Evolutionary conservation across 2,113 vertebrate genomes (phyloP).

Genomic region (Cichladusa arquata): DNA sequence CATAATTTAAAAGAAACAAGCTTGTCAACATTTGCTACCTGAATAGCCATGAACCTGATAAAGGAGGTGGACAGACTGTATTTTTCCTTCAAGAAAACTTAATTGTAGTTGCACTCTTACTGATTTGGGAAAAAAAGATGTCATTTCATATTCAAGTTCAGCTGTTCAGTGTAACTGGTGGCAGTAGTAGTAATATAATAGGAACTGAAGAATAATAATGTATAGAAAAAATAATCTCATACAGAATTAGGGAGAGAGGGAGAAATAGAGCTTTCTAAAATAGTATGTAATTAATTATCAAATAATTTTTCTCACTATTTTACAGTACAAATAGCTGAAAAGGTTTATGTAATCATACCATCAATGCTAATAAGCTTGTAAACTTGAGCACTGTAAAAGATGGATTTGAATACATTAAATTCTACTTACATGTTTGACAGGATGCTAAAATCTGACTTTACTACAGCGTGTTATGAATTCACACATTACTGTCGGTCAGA

Average conservation of each 20-base stretch:
- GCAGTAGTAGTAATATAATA: not conserved
- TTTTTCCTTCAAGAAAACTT: constrained; percentile 1
- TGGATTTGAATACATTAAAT: constrained; percentile 58
- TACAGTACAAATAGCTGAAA: not conserved
- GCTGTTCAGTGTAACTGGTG: not conserved
- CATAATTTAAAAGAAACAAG: not conserved
- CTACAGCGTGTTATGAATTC: constrained; percentile 51
- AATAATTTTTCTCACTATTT: not conserved
- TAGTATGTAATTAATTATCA: not conserved
- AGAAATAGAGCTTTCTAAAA: not conserved
- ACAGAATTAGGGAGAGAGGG: not conserved
- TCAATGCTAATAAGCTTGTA: constrained; percentile 30
- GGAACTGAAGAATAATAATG: not conserved
- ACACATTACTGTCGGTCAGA: constrained; percentile 32
- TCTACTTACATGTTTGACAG: constrained; percentile 45
- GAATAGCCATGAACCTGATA: not conserved
- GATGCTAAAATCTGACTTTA: constrained; percentile 38
- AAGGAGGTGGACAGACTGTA: not conserved
- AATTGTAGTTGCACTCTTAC: not conserved
- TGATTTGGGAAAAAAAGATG: not conserved
- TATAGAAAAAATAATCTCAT: not conserved
- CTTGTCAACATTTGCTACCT: not conserved
- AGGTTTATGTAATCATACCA: not conserved
- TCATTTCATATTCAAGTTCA: not conserved
- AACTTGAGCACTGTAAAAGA: not conserved